Percentiles rank a stretch among this genome's conserved stretches.
These are phyloP conservation scores for Orchesella flavescens DNA, from an alignment of 2,888 invertebrate species.

Conservation along the genomic window DNA sequence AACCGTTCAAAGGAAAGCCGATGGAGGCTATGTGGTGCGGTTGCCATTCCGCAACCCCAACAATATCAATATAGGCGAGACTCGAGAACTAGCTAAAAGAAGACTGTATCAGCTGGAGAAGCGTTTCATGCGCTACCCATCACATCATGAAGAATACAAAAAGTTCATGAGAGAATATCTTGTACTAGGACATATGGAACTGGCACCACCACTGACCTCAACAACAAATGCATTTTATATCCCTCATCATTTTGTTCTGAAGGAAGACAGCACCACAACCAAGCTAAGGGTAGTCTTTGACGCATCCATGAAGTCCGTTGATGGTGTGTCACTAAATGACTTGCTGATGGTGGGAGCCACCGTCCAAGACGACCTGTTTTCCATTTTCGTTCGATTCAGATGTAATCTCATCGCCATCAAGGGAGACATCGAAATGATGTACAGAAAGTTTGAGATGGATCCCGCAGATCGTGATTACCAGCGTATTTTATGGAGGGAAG, in stretches of 20 bases:
- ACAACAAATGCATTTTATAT: too few species aligned
- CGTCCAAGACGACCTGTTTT: conserved; percentile 73
- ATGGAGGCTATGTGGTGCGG: conserved; percentile 12
- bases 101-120: conserved; percentile 26
- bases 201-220: not conserved
- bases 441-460: conserved; percentile 72
- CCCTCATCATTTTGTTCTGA: conserved; percentile 66
- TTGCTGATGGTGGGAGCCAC: conserved; percentile 72
- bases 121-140: not conserved
- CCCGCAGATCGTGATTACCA: conserved; percentile 73
- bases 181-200: conserved; percentile 46
- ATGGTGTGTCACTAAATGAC: conserved; percentile 73
- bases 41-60: conserved; percentile 7
- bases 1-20: not conserved
- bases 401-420: conserved; percentile 72
- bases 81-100: not conserved
- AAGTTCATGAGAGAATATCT: conserved; percentile 57
- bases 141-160: conserved; percentile 21
- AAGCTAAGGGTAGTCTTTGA: conserved; percentile 67
- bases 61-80: not conserved
- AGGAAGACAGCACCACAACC: conserved; percentile 54
- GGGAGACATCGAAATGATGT: conserved; percentile 74
- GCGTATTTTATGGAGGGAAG: conserved; percentile 73
- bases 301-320: conserved; percentile 38
- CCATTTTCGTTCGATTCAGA: conserved; percentile 72